Percentiles rank a stretch among this genome's conserved stretches.
These are phyloP conservation scores for Halocaridina rubra DNA, from an alignment of 2,888 invertebrate species.

Conservation along the genomic window DNA sequence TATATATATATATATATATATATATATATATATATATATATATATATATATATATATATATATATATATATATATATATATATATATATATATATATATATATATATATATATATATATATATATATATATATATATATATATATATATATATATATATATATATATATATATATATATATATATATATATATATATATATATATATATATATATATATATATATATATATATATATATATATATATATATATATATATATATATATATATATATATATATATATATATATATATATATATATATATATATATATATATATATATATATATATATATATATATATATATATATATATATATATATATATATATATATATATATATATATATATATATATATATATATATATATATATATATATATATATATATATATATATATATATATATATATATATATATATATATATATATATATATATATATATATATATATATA, in stretches of 20 bases:
- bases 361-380: too few relatives aligned
- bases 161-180: conserved; percentile 22
- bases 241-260: not conserved
- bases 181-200: conserved; percentile 9
- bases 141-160: conserved; percentile 25
- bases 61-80: too few relatives aligned
- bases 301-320: not conserved
- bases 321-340: not conserved
- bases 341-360: too few relatives aligned
- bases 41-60: not conserved
- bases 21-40: not conserved
- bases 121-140: conserved; percentile 25
- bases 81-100: too few relatives aligned
- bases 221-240: not conserved
- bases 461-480: conserved; percentile 12
- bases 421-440: conserved; percentile 23
- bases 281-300: conserved; percentile 3
- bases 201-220: not conserved
- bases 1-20: conserved; percentile 7
- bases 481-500: not conserved
- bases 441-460: conserved; percentile 23
- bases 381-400: not conserved
- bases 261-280: conserved; percentile 7
- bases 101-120: not conserved
- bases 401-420: conserved; percentile 25